Evolutionary conservation across 2,888 invertebrate species (phyloP).

Genomic region (Parascotia fuliginaria): DNA sequence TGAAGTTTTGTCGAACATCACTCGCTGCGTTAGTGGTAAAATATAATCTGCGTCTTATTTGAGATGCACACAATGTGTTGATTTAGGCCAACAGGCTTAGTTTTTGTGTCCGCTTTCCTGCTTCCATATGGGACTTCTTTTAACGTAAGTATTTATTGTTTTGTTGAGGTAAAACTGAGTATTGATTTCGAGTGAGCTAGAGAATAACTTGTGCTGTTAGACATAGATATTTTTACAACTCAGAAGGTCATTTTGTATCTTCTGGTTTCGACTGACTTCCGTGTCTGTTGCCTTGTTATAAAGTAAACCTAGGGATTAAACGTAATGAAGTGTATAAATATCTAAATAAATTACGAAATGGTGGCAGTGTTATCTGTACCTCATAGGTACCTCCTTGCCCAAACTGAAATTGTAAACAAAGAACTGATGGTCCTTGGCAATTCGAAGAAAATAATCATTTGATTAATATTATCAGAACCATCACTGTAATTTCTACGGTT

Average conservation of each 20-base stretch:
- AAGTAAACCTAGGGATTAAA: too few relatives aligned
- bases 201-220: slow-evolving; percentile 13
- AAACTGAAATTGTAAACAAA: slow-evolving; percentile 9
- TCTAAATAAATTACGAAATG: background rate
- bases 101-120: slow-evolving; percentile 45
- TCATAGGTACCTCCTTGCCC: background rate
- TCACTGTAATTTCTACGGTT: background rate
- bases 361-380: background rate
- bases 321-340: background rate
- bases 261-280: slow-evolving; percentile 41
- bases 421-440: background rate
- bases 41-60: slow-evolving; percentile 74
- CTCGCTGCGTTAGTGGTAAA: slow-evolving; percentile 64
- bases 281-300: too few relatives aligned
- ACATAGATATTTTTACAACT: slow-evolving; percentile 31
- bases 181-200: slow-evolving; percentile 40
- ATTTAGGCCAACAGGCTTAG: slow-evolving; percentile 60
- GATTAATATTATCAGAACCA: background rate
- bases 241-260: slow-evolving; percentile 59
- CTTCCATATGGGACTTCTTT: slow-evolving; percentile 25
- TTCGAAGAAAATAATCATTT: background rate
- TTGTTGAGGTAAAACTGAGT: slow-evolving; percentile 10
- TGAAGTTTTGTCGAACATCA: slow-evolving; percentile 71
- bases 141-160: slow-evolving; percentile 47
- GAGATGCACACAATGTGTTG: slow-evolving; percentile 59